Conservation (phyloP, 2,888 invertebrate species). For the Macrosoma leucophasiata region DNA sequence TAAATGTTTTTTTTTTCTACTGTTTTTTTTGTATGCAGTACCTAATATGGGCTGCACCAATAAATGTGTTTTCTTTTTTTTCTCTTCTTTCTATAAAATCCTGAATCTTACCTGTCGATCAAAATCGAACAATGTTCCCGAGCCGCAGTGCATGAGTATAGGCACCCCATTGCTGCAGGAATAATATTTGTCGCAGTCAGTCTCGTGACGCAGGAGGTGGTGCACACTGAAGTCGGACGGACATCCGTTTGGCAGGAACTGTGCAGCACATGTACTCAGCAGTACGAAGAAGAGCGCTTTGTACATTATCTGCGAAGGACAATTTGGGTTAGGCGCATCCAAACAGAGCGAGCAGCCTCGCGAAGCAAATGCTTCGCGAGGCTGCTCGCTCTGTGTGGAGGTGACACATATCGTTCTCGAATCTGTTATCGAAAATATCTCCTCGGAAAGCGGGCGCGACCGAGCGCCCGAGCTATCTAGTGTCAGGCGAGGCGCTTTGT, state of each 20-base stretch:
- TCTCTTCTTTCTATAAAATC: no score
- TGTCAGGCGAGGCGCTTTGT: slow-evolving; percentile 27
- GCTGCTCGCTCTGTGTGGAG: no score
- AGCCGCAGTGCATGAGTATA: slow-evolving; percentile 30
- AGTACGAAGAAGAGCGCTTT: slow-evolving; percentile 27
- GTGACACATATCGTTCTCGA: no score
- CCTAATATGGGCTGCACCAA: no score
- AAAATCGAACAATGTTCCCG: slow-evolving; percentile 37
- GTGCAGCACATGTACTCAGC: slow-evolving; percentile 39
- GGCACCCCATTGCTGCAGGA: slow-evolving; percentile 22
- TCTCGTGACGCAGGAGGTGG: slow-evolving; percentile 32
- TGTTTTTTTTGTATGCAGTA: no score
- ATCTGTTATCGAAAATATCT: no score
- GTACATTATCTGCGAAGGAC: no score
- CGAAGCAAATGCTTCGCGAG: no score
- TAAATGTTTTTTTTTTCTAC: no score
- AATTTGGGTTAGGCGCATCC: no score
- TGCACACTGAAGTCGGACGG: slow-evolving; percentile 30
- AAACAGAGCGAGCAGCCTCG: no score
- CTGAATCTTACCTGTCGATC: slow-evolving; percentile 42
- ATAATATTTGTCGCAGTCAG: slow-evolving; percentile 24
- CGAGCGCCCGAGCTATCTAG: slow-evolving; percentile 39
- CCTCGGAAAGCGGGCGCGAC: slow-evolving; percentile 36
- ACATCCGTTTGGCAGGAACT: slow-evolving; percentile 41
- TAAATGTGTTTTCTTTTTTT: no score